Conservation (phyloP, 1,140 invertebrate genomes). For the fruit fly (Drosophila melanogaster) region Release_6_plus_ISO1_MT NT_033777.3:17756501-17757000, state of each 20-base stretch:
- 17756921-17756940: slow-evolving; percentile 30
- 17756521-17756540: slow-evolving; percentile 48
- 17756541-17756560: slow-evolving; percentile 16
- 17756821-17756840: slow-evolving; percentile 6
- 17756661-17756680: no score
- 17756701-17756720: no score
- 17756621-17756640: slow-evolving; percentile 31
- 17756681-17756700: no score
- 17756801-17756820: background rate
- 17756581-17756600: slow-evolving; percentile 8
- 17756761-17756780: no score
- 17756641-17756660: background rate
- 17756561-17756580: background rate
- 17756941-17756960: slow-evolving; percentile 36
- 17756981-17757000: no score
- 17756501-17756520: slow-evolving; percentile 45
- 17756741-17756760: no score
- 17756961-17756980: slow-evolving; percentile 10
- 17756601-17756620: slow-evolving; percentile 41
- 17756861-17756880: slow-evolving; percentile 49
- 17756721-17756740: no score
- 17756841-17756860: slow-evolving; percentile 37
- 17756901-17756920: slow-evolving; percentile 47
- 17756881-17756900: slow-evolving; percentile 52
- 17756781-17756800: no score